Conservation (phyloP, 2,113 vertebrate genomes). For the Danio rerio region DNA sequence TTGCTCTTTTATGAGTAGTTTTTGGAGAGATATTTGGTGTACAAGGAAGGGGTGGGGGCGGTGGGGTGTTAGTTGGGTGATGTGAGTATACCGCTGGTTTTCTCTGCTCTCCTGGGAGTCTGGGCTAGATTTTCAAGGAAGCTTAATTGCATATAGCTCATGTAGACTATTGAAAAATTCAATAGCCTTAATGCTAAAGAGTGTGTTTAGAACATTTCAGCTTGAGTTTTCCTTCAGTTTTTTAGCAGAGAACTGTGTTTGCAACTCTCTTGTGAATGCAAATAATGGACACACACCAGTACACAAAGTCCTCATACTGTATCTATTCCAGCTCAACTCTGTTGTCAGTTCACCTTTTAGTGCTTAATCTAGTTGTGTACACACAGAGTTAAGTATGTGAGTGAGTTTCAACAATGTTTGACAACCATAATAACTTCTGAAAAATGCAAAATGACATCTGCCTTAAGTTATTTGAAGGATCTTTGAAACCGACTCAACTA, state of each 20-base stretch:
- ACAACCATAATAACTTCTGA: too few relatives aligned
- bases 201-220: conserved; percentile 43
- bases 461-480: too few relatives aligned
- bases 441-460: too few relatives aligned
- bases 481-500: too few relatives aligned
- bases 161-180: conserved; percentile 42
- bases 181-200: conserved; percentile 37
- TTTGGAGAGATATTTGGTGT: conserved; percentile 51
- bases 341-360: too few relatives aligned
- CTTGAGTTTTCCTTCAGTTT: conserved; percentile 17
- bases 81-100: conserved; percentile 28
- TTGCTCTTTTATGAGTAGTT: conserved; percentile 53
- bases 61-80: conserved; percentile 1
- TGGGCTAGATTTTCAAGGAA: conserved; percentile 44
- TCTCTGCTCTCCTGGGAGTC: conserved; percentile 33
- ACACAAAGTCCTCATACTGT: neutral
- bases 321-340: neutral
- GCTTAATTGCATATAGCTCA: conserved; percentile 53
- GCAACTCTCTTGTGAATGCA: conserved; percentile 20
- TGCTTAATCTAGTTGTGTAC: neutral
- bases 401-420: too few relatives aligned
- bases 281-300: conserved; percentile 16
- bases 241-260: neutral
- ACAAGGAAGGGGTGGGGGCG: conserved; percentile 17
- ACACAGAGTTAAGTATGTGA: too few relatives aligned